Evolutionary conservation across 2,797 vertebrate genomes (phyloP).

Genomic region (Micrastur ruficollis): DNA sequence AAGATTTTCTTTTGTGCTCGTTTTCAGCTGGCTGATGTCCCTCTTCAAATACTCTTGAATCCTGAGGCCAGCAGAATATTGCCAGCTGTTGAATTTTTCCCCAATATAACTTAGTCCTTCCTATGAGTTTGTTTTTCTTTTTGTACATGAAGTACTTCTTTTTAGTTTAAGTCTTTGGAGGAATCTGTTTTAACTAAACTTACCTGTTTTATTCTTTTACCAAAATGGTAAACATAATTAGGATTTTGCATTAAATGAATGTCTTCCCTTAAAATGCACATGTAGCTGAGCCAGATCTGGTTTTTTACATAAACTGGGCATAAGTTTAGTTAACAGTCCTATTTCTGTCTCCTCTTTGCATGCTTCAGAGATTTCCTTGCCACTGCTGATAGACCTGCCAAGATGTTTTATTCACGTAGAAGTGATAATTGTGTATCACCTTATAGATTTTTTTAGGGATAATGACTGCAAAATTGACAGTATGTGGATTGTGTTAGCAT

Average conservation of each 20-base stretch:
- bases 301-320: not conserved
- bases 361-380: not conserved
- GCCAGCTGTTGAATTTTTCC: not conserved
- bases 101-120: not conserved
- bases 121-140: not conserved
- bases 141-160: not conserved
- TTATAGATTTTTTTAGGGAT: not conserved
- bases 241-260: not conserved
- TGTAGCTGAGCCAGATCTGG: not conserved
- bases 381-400: not conserved
- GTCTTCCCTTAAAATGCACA: not conserved
- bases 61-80: not conserved
- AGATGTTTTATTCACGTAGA: not conserved
- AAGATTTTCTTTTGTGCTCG: not conserved
- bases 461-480: not conserved
- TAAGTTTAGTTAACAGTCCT: not conserved
- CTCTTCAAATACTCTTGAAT: not conserved
- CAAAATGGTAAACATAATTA: not conserved
- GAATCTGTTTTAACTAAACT: not conserved
- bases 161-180: not conserved
- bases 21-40: not conserved
- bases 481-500: not conserved
- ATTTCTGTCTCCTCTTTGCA: not conserved
- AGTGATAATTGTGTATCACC: not conserved
- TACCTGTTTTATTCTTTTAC: not conserved